Percentiles rank a stretch among this genome's conserved stretches.
Conservation (phyloP, 2,113 vertebrate species). For the Petromus typicus region DNA sequence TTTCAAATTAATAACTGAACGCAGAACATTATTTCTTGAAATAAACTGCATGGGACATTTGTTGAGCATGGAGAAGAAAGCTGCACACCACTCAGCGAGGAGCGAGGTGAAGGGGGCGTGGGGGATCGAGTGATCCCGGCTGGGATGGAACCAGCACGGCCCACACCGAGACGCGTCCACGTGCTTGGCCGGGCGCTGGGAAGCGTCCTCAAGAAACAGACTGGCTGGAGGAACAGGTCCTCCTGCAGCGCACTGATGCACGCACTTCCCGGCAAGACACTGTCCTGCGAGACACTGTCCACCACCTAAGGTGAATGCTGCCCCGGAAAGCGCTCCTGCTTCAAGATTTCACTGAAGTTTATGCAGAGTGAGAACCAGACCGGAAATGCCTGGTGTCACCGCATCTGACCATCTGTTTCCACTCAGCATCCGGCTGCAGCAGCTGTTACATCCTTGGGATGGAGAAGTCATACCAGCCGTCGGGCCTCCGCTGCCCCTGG, state of each 20-base stretch:
- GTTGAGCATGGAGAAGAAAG: background rate
- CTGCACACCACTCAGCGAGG: rapidly evolving
- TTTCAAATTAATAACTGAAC: conserved; percentile 69
- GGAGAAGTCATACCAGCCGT: no score
- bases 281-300: background rate
- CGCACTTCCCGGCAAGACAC: background rate
- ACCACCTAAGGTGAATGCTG: background rate
- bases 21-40: conserved; percentile 58
- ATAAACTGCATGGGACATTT: conserved; percentile 19
- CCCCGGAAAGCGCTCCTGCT: background rate
- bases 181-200: background rate
- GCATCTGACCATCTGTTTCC: background rate
- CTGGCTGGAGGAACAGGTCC: no score
- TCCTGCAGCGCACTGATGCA: background rate
- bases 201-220: background rate
- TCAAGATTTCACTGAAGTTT: background rate
- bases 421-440: background rate
- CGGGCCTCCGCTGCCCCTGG: no score
- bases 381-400: no score
- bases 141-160: background rate
- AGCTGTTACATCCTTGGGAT: rapidly evolving
- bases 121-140: background rate
- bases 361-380: background rate
- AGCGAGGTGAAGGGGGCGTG: background rate
- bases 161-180: no score